Evolutionary conservation across 1,140 invertebrate genomes (phyloP).

Genomic region (Chelonus insularis): DNA sequence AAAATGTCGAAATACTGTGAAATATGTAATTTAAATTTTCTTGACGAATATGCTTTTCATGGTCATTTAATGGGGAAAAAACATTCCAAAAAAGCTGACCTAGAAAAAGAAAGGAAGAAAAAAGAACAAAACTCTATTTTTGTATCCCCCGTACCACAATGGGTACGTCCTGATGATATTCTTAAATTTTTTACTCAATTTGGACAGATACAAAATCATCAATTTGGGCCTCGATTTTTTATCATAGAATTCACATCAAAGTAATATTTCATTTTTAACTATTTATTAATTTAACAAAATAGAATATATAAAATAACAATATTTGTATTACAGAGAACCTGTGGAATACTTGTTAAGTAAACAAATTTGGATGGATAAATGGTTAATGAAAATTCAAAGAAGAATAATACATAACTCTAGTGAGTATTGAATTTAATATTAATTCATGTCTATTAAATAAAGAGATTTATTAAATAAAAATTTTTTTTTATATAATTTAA

Average conservation of each 20-base stretch:
- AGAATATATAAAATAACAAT: not conserved
- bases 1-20: slow-evolving; percentile 44
- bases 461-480: not conserved
- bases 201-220: slow-evolving; percentile 45
- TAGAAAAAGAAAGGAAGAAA: slow-evolving; percentile 25
- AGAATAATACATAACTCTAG: slow-evolving; percentile 26
- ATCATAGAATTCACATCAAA: slow-evolving; percentile 45
- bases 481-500: not conserved
- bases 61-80: slow-evolving; percentile 49
- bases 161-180: slow-evolving; percentile 31
- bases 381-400: slow-evolving; percentile 37
- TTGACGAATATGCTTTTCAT: slow-evolving; percentile 40
- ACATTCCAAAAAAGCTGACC: slow-evolving; percentile 43
- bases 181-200: slow-evolving; percentile 48
- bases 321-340: slow-evolving; percentile 35
- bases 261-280: slow-evolving; percentile 31
- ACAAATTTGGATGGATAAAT: slow-evolving; percentile 33
- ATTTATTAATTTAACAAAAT: not conserved
- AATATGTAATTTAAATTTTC: slow-evolving; percentile 45
- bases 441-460: not conserved
- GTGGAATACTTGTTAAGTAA: slow-evolving; percentile 37
- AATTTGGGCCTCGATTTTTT: slow-evolving; percentile 34
- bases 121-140: slow-evolving; percentile 49
- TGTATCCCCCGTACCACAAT: slow-evolving; percentile 46
- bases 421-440: slow-evolving; percentile 25